Evolutionary conservation across 2,797 vertebrate species (phyloP).

Genomic region (Florisuga fusca): DNA sequence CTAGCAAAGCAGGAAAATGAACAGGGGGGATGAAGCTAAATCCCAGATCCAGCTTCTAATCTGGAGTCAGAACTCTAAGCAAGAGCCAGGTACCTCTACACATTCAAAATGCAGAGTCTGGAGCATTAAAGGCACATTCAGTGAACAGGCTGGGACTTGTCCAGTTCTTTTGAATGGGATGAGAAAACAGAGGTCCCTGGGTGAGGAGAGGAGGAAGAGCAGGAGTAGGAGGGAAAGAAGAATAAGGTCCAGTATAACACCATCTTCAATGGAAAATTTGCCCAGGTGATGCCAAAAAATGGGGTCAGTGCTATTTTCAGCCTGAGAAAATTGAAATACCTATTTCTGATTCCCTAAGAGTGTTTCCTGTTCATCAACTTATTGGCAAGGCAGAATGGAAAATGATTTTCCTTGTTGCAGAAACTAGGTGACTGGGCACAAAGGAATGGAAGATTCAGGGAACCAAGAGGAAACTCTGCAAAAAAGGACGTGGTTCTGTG

Average conservation of each 20-base stretch:
- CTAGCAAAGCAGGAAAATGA: neutral
- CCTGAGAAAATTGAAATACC: neutral
- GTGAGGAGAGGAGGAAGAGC: neutral
- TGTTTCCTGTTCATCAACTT: neutral
- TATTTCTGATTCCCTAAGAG: neutral
- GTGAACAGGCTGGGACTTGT: neutral
- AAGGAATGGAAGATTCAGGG: neutral
- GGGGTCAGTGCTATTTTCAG: neutral
- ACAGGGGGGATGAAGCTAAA: accelerated
- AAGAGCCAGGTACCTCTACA: neutral
- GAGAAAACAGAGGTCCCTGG: neutral
- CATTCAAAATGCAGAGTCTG: neutral
- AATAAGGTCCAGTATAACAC: neutral
- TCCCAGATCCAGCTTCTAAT: neutral
- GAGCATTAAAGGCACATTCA: neutral
- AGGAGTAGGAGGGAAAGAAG: neutral
- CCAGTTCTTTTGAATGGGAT: neutral
- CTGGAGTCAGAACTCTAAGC: neutral
- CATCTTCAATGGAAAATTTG: neutral
- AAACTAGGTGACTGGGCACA: neutral
- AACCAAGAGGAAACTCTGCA: neutral
- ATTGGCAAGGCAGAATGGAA: neutral
- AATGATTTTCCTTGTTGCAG: neutral
- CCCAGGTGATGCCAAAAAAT: neutral
- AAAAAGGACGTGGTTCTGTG: neutral